A percentile compares a stretch with the other conserved stretches of the same genome.
Evolutionary conservation across 2,888 invertebrate species (phyloP).

Genomic region (Deilephila elpenor): DNA sequence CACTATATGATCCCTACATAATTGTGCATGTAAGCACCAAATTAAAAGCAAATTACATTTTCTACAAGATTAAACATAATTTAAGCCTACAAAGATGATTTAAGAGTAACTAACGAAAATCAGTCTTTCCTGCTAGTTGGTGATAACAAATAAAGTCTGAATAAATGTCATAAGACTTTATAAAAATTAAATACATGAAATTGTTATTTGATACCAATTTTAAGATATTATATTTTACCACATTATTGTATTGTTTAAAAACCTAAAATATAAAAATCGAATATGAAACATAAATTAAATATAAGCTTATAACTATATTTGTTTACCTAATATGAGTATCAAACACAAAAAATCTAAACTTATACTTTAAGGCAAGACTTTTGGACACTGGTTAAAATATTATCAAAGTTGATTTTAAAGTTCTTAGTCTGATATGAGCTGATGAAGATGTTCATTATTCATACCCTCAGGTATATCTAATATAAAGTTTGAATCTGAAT

Average conservation of each 20-base stretch:
- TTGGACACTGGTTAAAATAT: background rate
- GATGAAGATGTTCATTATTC: too few species aligned
- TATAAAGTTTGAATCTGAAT: background rate
- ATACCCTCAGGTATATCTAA: too few species aligned
- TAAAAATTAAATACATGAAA: background rate
- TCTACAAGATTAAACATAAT: slow-evolving; percentile 13
- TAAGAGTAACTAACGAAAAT: slow-evolving; percentile 52
- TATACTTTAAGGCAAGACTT: slow-evolving; percentile 9
- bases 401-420: background rate
- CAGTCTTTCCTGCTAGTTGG: slow-evolving; percentile 50
- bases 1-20: slow-evolving; percentile 18
- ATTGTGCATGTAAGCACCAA: slow-evolving; percentile 17
- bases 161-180: background rate
- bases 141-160: background rate
- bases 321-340: background rate
- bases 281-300: background rate
- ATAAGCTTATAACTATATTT: background rate
- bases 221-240: background rate
- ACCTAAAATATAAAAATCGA: background rate
- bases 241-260: background rate
- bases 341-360: background rate
- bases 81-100: slow-evolving; percentile 13
- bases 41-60: slow-evolving; percentile 17
- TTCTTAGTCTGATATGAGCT: too few species aligned
- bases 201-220: background rate